Base-by-base conservation (phyloP, 2,888 invertebrate species). In the Pharmacophagus antenor region DNA sequence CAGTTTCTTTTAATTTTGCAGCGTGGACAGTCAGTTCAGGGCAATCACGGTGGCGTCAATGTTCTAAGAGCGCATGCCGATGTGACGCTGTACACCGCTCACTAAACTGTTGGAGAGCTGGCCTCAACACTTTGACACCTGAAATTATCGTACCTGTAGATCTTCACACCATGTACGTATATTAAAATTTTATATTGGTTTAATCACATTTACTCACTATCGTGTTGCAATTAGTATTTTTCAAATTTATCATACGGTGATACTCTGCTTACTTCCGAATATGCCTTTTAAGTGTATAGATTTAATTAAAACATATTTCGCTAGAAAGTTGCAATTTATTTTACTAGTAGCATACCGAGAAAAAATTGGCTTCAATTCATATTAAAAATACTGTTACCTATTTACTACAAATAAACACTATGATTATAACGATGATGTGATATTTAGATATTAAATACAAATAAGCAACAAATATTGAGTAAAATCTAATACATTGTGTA, bases 21-120 rank as follows among this genome's bases (percentile, higher is more conserved):
- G 95, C 93, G 50, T 95, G 95, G 95, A 91, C 91, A 59, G 90
- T 94, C 62, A 92, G 92, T 50, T 87, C 85, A 57, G 83, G 87
- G 12, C 89, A 92, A 57, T 92, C 92, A 7, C 91, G 93, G 42
- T 93, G 94, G 92, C 92, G 94, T 70, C 91, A 92, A 70, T 91
- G 93, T 55, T 93, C 94, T 59, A 91, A 91, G 37, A 91, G 92
- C 66, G 92, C 92, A 0, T 95, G 95, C 69, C 92, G 92, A 60
- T 95, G 95, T 69, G 91, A 92, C 67, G 92, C 92, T 0, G 92
- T 93, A 67, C 93, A 93, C 0, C 92, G 92, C 58, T 92, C 93
- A 0, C 79, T 95, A 25, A 94, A 92, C 65, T 95, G 95, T 73
- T 95, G 95, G 95, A 91, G 93, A 62, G 89, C 92, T 44, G 92